Evolutionary conservation across 2,113 vertebrate genomes (phyloP).

Genomic region (Phoenicopterus ruber): DNA sequence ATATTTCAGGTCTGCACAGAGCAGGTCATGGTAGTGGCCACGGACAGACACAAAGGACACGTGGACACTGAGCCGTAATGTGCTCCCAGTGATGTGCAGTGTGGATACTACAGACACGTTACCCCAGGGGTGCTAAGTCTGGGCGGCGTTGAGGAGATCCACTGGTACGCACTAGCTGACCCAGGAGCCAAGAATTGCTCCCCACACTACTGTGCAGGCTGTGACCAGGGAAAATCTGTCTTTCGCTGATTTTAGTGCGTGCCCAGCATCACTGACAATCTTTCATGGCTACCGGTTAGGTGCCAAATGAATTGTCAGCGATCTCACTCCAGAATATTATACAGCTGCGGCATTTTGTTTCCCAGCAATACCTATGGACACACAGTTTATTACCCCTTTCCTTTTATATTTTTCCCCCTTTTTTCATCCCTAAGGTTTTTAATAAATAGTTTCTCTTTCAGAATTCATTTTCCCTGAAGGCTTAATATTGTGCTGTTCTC

Average conservation of each 20-base stretch:
- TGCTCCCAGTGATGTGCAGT: not conserved
- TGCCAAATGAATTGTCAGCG: not conserved
- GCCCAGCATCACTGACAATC: not conserved
- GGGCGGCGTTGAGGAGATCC: not conserved
- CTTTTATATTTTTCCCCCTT: not conserved
- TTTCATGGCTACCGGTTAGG: not conserved
- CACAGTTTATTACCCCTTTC: not conserved
- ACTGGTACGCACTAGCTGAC: not conserved
- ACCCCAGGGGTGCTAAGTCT: not conserved
- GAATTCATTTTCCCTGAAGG: not conserved
- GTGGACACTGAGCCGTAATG: not conserved
- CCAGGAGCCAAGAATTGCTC: not conserved
- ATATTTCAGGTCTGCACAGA: not conserved
- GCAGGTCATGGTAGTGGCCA: not conserved
- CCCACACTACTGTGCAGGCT: not conserved
- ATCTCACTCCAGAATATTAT: not conserved
- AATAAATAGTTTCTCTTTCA: slow-evolving; percentile 23
- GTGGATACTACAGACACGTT: not conserved
- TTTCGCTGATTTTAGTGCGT: not conserved
- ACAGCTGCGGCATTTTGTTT: not conserved
- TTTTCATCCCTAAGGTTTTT: not conserved
- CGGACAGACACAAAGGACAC: not conserved
- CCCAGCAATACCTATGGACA: not conserved
- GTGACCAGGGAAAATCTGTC: not conserved
- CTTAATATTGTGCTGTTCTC: not conserved